These are phyloP conservation scores for Ennomos erosarius DNA, from an alignment of 2,888 invertebrate species.

Conservation along the genomic window DNA sequence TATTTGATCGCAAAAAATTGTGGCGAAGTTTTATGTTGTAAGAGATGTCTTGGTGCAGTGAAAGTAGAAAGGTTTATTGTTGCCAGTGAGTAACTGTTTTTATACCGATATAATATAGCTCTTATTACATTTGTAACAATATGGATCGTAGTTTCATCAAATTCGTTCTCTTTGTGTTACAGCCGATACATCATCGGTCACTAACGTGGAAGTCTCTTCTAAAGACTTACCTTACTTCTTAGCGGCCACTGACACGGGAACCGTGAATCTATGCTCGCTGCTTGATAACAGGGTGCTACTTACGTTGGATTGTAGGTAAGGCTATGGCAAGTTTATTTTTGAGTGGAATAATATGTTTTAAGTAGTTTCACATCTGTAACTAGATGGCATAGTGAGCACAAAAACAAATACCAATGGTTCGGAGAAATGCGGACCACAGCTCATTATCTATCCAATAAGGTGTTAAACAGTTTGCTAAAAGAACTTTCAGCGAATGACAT, in stretches of 20 bases:
- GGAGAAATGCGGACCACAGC: too few species aligned
- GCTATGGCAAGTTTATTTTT: too few species aligned
- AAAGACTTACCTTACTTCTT: constrained; percentile 64
- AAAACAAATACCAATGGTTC: too few species aligned
- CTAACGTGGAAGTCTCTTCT: constrained; percentile 59
- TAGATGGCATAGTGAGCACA: too few species aligned
- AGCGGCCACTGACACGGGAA: constrained; percentile 70
- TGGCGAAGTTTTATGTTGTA: constrained; percentile 72
- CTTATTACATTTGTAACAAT: too few species aligned
- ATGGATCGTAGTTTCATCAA: too few species aligned
- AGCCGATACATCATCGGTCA: constrained; percentile 67
- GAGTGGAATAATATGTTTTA: too few species aligned
- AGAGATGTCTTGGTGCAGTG: constrained; percentile 54
- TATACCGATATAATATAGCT: too few species aligned
- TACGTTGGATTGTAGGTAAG: constrained; percentile 71
- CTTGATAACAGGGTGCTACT: constrained; percentile 66
- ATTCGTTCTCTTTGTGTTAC: constrained; percentile 5
- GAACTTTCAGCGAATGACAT: too few species aligned
- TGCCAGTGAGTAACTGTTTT: constrained; percentile 57
- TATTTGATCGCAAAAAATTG: constrained; percentile 71
- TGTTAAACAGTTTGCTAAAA: too few species aligned
- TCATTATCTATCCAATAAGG: too few species aligned
- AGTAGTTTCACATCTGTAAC: too few species aligned
- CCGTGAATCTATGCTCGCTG: constrained; percentile 66
- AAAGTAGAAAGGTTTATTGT: constrained; percentile 61